These are phyloP conservation scores for Nomada fucata DNA, from an alignment of 2,888 invertebrate species.

Conservation along the genomic window DNA sequence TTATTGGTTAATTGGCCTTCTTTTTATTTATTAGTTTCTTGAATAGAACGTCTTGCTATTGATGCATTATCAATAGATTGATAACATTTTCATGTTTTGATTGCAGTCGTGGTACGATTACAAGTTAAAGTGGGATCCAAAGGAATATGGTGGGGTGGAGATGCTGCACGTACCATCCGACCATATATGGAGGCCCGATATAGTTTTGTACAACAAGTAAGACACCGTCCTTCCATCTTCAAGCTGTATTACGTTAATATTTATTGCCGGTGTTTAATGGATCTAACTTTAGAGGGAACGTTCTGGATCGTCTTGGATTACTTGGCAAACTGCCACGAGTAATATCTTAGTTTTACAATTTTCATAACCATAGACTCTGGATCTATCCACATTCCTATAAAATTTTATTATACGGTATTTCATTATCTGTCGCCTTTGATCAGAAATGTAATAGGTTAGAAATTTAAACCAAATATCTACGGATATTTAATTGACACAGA, in stretches of 20 bases:
- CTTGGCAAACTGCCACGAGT: conserved; percentile 25
- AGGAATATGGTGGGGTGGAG: conserved; percentile 93
- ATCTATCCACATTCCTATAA: background rate
- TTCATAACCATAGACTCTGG: background rate
- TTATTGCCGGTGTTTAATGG: background rate
- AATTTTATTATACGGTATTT: background rate
- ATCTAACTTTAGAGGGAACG: background rate
- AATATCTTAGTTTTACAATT: conserved; percentile 21
- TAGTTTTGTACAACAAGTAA: conserved; percentile 93
- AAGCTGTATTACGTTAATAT: conserved; percentile 1
- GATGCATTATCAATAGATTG: too few species aligned
- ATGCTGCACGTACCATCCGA: conserved; percentile 94
- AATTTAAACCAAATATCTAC: too few species aligned
- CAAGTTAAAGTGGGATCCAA: conserved; percentile 94
- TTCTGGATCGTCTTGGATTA: background rate
- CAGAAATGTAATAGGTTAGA: background rate
- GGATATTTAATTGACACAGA: too few species aligned
- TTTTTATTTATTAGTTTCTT: too few species aligned
- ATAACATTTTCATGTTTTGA: conserved; percentile 42
- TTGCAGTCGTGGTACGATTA: conserved; percentile 94
- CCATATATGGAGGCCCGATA: conserved; percentile 93
- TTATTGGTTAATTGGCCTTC: too few species aligned
- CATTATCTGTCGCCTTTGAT: background rate
- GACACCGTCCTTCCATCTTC: conserved; percentile 69
- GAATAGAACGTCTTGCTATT: too few species aligned